Base-by-base conservation (phyloP, 2,113 vertebrate species). In the Polypterus senegalus region DNA sequence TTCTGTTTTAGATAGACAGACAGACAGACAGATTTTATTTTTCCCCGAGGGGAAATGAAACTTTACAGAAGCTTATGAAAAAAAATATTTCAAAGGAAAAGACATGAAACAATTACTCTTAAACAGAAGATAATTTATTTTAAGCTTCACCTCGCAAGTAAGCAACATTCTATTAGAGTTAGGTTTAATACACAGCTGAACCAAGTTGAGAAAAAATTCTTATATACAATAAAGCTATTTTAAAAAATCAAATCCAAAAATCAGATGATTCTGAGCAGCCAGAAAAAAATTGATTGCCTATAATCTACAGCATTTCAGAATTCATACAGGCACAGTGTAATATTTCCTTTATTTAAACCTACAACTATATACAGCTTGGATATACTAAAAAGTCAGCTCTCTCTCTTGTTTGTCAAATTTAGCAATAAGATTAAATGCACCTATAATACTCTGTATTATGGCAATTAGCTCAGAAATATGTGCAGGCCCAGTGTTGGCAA, bases 241-340 rank as follows among this genome's bases (percentile, higher is more conserved):
- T 81, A 82, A 70, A 74, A 82, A 84, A 86, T 81, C 81, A 86
- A 87, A 83, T 82, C 78, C 27, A 27, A 86, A 87, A 74, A 54
- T 7, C 46, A 27, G 58, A 60, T 61, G 9, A 71, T 68, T 70
- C 71, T 76, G 65, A 81, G 76, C 69, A 79, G 71, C 67, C 73
- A 71, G 73, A 76, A 74, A 83, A 81, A 78, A 71, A 73, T 73
- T 77, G 70, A 66, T 73, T 76, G 79, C 73, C 73, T 77, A 82
- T 63, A 66, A 58, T 79, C 80, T 73, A 79, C 64, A 76, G 67
- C 71, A 64, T 70, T 81, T 79, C 71, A 81, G 80, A 78, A 82
- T 78, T 73, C 79, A 77, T 77, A 75, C 80, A 83, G 79, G 70
- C 72, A 79, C 70, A 77, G 76, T 64, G 64, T 70, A 78, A 76